Evolutionary conservation across 2,797 vertebrate species (phyloP), one percentile per base, ranked within the genome.

Genomic region (Arrhamphus sclerolepis): DNA sequence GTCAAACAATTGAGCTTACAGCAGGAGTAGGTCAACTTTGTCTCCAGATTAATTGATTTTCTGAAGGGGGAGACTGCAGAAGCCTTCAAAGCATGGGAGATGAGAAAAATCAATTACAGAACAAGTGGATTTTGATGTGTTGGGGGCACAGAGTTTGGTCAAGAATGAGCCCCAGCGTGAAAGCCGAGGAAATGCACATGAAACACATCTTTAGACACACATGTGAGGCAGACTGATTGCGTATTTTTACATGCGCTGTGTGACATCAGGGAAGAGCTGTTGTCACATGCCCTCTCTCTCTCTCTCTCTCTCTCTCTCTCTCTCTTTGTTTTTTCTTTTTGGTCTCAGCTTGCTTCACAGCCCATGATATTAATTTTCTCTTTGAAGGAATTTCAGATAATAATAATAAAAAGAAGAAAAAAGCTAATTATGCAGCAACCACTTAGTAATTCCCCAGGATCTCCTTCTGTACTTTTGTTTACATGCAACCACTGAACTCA

Each of bases 61-160:
- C 54, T 20, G 52, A 71, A n/a, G 68, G 57, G 70, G 81, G 76
- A 41, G 77, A 72, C 72, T 61, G 70, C 72, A 49, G 13, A 50
- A 21, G 70, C 71, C 62, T 75, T 87, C 62, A 76, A 71, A 83
- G 81, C 46, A 18, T n/a, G 44, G n/a, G 47, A 74, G 80, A 83
- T 81, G 84, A 81, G 77, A 81, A 79, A 82, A 88, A 90, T 88
- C 84, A 66, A 86, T 89, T 82, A 86, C 52, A 0, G 46, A 85
- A 85, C 80, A 76, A 86, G 86, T 73, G 70, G 67, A 84, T 80
- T 78, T 81, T 75, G 82, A 65, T 75, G 68, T 43, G 67, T 40
- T 21, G 34, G 39, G 3, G 46, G 24, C 55, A 48, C 57, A 52
- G 47, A 49, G 46, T 16, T 70, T 13, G 39, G 57, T 40, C 31